Evolutionary conservation across 2,797 vertebrate genomes (phyloP).

Genomic region (Peromyscus attwateri): DNA sequence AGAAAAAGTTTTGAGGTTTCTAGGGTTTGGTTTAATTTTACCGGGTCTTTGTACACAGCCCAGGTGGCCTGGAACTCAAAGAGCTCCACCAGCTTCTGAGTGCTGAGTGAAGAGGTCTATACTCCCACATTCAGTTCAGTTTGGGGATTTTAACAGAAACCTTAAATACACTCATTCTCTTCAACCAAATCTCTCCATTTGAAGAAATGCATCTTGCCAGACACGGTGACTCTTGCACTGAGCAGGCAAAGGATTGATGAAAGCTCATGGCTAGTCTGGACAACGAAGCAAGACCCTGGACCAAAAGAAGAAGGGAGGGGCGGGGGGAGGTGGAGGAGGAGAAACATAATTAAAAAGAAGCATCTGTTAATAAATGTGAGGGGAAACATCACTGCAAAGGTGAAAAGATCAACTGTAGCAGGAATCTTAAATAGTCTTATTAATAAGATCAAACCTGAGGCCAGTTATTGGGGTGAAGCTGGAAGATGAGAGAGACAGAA

Average conservation of each 20-base stretch:
- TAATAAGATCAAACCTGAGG: no score
- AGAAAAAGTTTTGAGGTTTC: constrained; percentile 29
- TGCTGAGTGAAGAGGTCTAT: background rate
- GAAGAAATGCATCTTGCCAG: background rate
- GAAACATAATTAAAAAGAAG: constrained; percentile 44
- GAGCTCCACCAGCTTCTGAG: background rate
- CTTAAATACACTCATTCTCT: background rate
- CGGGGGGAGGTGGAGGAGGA: fast-evolving
- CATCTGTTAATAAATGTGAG: constrained; percentile 10
- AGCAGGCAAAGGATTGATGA: background rate
- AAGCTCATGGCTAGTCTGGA: background rate
- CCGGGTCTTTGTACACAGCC: background rate
- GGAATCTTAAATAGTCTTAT: no score
- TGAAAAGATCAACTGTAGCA: background rate
- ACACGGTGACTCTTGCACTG: background rate
- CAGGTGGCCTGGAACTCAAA: background rate
- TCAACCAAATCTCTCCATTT: constrained; percentile 55
- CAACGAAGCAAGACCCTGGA: background rate
- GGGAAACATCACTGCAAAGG: constrained; percentile 17
- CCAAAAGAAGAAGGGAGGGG: background rate
- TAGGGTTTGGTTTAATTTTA: background rate
- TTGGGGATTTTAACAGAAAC: background rate
- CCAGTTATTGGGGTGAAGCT: no score
- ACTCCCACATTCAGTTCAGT: background rate
- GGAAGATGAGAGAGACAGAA: no score